Conservation (phyloP, 2,797 vertebrate species). For the Clarias laeviceps region DNA sequence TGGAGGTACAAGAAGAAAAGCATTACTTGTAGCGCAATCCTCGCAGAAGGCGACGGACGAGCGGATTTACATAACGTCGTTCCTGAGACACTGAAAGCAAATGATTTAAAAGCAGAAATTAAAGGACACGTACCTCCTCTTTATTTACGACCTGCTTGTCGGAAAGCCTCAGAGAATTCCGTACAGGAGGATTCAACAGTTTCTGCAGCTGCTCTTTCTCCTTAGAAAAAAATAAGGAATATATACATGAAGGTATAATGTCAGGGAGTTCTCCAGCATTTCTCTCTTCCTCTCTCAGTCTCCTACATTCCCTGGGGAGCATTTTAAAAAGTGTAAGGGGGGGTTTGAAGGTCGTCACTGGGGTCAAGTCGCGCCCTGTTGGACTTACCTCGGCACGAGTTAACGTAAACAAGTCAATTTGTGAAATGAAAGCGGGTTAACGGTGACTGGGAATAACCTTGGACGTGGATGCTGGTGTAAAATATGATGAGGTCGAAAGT, state of each 20-base stretch:
- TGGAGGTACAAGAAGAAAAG: not conserved
- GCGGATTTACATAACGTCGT: not conserved
- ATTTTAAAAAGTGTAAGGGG: slow-evolving; percentile 25
- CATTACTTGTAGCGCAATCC: not conserved
- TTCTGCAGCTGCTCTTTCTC: slow-evolving; percentile 85
- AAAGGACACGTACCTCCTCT: slow-evolving; percentile 71
- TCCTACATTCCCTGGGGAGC: slow-evolving; percentile 17
- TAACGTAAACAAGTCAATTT: slow-evolving; percentile 21
- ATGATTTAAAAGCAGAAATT: not conserved
- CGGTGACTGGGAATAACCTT: not conserved
- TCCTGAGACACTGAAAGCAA: no score
- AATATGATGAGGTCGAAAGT: not conserved
- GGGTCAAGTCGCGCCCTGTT: slow-evolving; percentile 5
- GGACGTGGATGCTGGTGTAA: not conserved
- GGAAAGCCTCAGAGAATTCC: slow-evolving; percentile 78
- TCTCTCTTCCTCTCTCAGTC: slow-evolving; percentile 1
- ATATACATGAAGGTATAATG: not conserved
- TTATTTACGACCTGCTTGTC: slow-evolving; percentile 74
- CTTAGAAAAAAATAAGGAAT: slow-evolving; percentile 63
- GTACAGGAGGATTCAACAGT: slow-evolving; percentile 77
- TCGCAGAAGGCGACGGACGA: not conserved
- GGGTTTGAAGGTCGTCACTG: slow-evolving; percentile 23
- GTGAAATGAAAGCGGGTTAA: slow-evolving; percentile 6
- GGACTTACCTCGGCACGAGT: not conserved
- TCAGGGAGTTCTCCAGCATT: slow-evolving; percentile 10